Evolutionary conservation across 2,797 vertebrate species (phyloP).

Genomic region (Neosalanx taihuensis): DNA sequence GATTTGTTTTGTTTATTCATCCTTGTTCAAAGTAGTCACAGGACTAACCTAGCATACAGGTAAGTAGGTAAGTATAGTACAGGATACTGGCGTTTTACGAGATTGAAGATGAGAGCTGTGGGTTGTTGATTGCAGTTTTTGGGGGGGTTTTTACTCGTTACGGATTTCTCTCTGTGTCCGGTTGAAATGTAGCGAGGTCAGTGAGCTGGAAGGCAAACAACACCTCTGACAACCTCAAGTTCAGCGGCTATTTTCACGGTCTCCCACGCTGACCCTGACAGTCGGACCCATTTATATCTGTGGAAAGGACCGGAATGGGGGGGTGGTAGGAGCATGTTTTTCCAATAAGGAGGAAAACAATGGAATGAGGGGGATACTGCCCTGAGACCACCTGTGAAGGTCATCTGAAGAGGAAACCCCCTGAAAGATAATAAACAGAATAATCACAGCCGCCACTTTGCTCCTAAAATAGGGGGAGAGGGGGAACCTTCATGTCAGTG

Average conservation of each 20-base stretch:
- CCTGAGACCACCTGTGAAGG: slow-evolving; percentile 66
- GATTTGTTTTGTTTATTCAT: not conserved
- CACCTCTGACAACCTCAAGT: slow-evolving; percentile 17
- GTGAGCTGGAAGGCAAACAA: slow-evolving; percentile 1
- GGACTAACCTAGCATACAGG: not conserved
- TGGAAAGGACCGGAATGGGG: slow-evolving; percentile 45
- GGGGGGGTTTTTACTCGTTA: too few species aligned
- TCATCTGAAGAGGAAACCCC: slow-evolving; percentile 63
- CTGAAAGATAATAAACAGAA: slow-evolving; percentile 60
- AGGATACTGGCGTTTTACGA: not conserved
- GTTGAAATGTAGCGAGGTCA: not conserved
- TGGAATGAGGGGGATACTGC: slow-evolving; percentile 43
- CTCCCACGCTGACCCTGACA: slow-evolving; percentile 26
- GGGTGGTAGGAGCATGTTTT: slow-evolving; percentile 55
- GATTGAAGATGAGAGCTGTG: too few species aligned
- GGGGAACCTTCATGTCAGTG: slow-evolving; percentile 22
- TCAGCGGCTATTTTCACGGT: slow-evolving; percentile 29
- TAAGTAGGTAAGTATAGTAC: not conserved
- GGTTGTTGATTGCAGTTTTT: too few species aligned
- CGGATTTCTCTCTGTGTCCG: not conserved
- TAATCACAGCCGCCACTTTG: slow-evolving; percentile 43
- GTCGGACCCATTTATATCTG: slow-evolving; percentile 46
- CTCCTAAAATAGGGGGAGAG: slow-evolving; percentile 37
- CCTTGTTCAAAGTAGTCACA: not conserved
- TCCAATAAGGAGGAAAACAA: slow-evolving; percentile 61